Evolutionary conservation across 2,113 vertebrate species (phyloP).

Genomic region (Gobiocypris rarus): DNA sequence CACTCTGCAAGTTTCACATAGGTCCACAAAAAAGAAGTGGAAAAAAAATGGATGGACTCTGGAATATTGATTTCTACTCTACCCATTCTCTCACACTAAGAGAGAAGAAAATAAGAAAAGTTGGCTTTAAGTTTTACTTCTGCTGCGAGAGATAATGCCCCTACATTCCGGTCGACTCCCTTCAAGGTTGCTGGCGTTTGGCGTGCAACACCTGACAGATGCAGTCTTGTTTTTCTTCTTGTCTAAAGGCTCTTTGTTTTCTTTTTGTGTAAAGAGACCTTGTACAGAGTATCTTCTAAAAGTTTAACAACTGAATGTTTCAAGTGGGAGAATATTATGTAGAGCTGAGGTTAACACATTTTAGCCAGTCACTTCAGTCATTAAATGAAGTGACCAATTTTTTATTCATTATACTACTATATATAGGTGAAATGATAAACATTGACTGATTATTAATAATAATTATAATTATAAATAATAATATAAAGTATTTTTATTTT

Average conservation of each 20-base stretch:
- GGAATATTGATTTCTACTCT: conserved; percentile 73
- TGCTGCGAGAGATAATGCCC: conserved; percentile 58
- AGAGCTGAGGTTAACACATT: not conserved
- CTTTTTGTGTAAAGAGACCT: conserved; percentile 20
- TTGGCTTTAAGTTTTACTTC: conserved; percentile 53
- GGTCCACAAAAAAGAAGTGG: conserved; percentile 56
- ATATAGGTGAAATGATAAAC: not conserved
- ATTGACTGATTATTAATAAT: not conserved
- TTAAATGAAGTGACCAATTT: not conserved
- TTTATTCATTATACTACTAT: not conserved
- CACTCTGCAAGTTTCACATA: conserved; percentile 73
- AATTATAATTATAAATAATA: too few relatives aligned
- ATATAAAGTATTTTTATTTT: too few relatives aligned
- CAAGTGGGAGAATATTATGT: not conserved
- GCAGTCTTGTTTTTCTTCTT: conserved; percentile 64
- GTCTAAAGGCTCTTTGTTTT: conserved; percentile 60
- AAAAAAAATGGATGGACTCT: conserved; percentile 72
- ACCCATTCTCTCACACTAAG: conserved; percentile 46
- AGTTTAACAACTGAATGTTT: conserved; percentile 23
- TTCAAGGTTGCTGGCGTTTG: conserved; percentile 74
- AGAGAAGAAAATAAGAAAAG: conserved; percentile 60
- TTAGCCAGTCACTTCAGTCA: not conserved
- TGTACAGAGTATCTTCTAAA: conserved; percentile 2
- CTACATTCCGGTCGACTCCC: conserved; percentile 73
- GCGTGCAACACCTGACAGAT: conserved; percentile 73